Percentiles rank a stretch among this genome's conserved stretches.
Conservation (phyloP, 2,888 invertebrate genomes). For the Amaurobius ferox region DNA sequence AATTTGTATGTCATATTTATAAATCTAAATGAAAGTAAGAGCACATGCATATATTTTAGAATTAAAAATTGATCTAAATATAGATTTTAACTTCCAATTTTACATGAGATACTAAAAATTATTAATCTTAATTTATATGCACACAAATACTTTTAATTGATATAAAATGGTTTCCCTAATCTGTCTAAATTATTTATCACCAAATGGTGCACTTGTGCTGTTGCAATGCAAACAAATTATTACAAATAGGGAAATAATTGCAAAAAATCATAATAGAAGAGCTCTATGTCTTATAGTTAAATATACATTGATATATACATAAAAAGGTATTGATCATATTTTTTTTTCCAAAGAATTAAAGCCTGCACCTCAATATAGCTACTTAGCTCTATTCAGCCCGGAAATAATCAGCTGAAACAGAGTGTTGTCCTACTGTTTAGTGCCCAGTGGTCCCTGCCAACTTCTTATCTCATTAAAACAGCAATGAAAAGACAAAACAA, state of each 20-base stretch:
- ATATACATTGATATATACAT: slow-evolving; percentile 45
- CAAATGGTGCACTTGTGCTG: slow-evolving; percentile 23
- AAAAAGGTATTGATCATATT: background rate
- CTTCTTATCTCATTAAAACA: slow-evolving; percentile 28
- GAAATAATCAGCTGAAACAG: slow-evolving; percentile 52
- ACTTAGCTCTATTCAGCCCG: slow-evolving; percentile 41
- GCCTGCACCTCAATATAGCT: slow-evolving; percentile 53
- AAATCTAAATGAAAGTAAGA: background rate
- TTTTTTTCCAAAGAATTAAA: slow-evolving; percentile 25
- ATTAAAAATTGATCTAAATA: background rate
- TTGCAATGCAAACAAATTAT: background rate
- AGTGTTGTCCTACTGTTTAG: slow-evolving; percentile 65
- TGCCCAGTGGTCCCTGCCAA: slow-evolving; percentile 72
- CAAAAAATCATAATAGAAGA: slow-evolving; percentile 32
- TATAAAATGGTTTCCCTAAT: background rate
- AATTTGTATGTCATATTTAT: background rate
- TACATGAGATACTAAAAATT: background rate
- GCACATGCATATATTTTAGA: background rate
- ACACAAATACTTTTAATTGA: background rate
- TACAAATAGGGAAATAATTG: slow-evolving; percentile 23
- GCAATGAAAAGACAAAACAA: slow-evolving; percentile 1
- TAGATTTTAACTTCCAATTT: background rate
- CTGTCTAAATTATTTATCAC: background rate
- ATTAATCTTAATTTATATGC: background rate
- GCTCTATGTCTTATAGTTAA: slow-evolving; percentile 39